phyloP scores from a whole-genome alignment of 2,888 invertebrate genomes.

The Trissolcus brochymenae region DNA sequence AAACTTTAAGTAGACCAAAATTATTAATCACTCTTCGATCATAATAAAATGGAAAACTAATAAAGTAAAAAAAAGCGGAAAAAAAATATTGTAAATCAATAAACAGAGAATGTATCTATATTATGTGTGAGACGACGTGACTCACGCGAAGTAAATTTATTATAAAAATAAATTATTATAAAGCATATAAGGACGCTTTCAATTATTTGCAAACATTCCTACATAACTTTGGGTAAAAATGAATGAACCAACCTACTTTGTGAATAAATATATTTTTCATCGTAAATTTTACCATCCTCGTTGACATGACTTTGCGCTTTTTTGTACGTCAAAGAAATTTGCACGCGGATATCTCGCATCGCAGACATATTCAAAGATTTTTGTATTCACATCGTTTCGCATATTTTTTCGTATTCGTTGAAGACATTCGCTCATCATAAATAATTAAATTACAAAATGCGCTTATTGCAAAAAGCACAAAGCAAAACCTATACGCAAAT shows the following conservation, averaged over 20 bases:
- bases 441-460: constrained; percentile 15
- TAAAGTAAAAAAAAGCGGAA: constrained; percentile 47
- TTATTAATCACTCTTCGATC: constrained; percentile 65
- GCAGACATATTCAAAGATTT: constrained; percentile 24
- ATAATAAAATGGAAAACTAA: constrained; percentile 56
- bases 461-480: too few relatives aligned
- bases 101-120: constrained; percentile 67
- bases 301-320: constrained; percentile 34
- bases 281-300: constrained; percentile 33
- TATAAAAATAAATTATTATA: constrained; percentile 74
- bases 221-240: not conserved
- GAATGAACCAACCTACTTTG: constrained; percentile 11
- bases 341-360: constrained; percentile 35
- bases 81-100: constrained; percentile 68
- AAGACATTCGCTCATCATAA: constrained; percentile 3
- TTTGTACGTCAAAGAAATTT: constrained; percentile 42
- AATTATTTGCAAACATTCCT: not conserved
- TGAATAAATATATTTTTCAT: constrained; percentile 51
- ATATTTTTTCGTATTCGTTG: not conserved
- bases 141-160: constrained; percentile 69
- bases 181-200: constrained; percentile 49
- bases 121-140: constrained; percentile 62
- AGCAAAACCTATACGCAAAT: too few relatives aligned
- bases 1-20: constrained; percentile 48
- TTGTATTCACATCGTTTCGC: constrained; percentile 9